Evolutionary conservation across 2,797 vertebrate genomes (phyloP), one percentile per base, ranked within the genome.

Genomic region (Toxotes lorentzi): DNA sequence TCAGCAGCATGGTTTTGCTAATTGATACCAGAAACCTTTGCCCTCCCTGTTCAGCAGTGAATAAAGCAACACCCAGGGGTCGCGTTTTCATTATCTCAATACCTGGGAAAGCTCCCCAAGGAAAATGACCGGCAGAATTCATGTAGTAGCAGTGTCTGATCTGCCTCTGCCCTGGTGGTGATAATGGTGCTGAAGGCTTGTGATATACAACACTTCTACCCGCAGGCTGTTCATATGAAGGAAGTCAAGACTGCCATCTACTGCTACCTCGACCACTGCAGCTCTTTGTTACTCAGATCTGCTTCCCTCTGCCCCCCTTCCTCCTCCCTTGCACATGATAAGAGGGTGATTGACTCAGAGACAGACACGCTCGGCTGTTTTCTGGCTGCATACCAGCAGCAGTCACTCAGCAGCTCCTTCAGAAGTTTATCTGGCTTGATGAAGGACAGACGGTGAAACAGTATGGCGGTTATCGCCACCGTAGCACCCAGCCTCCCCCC

Each of bases 191-290:
- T 88, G 91, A 90, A 79, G 92, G 89, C 86, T 82, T 73, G 81
- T 87, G 89, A 90, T 88, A 88, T 78, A 59, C 86, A 92, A 90
- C 86, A 86, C 91, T 86, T 73, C 73, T 65, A 30, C 83, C 89
- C 87, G 61, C 45, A 0, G 81, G 82, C 88, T 69, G 82, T 58
- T 84, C 82, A 89, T 54, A 73, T 78, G 89, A 85, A 86, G 94
- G 94, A 96, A 96, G 96, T 95, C 95, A 96, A 97, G 96, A 96
- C 96, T 98, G 97, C 97, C 97, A 97, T 96, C 97, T 98, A 94
- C 97, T 97, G 97, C 96, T 95, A 82, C 95, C 79, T 91, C 94
- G 87, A 83, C 86, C 88, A 70, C 93, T 90, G 81, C 87, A 87
- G 90, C 91, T 82, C 84, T 84, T 78, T 76, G 85, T 81, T 67